Evolutionary conservation across 92 coral and sea anemone species (phyloP).

Genomic region (Epizoanthus scotinus): DNA sequence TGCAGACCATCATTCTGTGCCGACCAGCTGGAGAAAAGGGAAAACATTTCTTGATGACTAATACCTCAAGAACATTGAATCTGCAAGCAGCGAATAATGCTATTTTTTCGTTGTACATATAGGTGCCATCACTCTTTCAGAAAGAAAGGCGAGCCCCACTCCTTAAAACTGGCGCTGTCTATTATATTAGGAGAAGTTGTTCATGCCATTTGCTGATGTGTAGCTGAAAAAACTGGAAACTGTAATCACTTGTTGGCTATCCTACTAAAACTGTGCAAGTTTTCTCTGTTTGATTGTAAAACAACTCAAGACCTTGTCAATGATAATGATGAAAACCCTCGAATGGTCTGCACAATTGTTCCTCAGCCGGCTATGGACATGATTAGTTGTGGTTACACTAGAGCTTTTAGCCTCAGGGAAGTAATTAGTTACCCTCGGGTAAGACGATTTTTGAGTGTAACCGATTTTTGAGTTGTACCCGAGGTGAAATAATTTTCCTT

Average conservation of each 20-base stretch:
- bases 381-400: no score
- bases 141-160: constrained; percentile 52
- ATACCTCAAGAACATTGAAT: constrained; percentile 48
- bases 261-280: constrained; percentile 60
- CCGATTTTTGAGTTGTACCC: no score
- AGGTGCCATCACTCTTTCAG: constrained; percentile 55
- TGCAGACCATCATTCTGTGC: constrained; percentile 47
- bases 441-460: no score
- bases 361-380: constrained; percentile 59
- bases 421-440: no score
- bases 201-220: constrained; percentile 54
- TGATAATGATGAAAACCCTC: constrained; percentile 54
- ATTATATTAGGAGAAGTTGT: constrained; percentile 53
- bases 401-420: no score
- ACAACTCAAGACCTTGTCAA: constrained; percentile 41
- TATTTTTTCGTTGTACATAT: constrained; percentile 49
- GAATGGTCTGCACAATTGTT: constrained; percentile 43
- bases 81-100: constrained; percentile 37
- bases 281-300: constrained; percentile 47
- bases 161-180: constrained; percentile 46
- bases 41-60: constrained; percentile 62
- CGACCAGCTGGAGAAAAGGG: constrained; percentile 55
- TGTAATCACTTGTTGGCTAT: constrained; percentile 50
- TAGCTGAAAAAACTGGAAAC: constrained; percentile 53
- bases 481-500: no score